phyloP scores from a whole-genome alignment of 2,797 vertebrate species.

The Cuculus canorus region DNA sequence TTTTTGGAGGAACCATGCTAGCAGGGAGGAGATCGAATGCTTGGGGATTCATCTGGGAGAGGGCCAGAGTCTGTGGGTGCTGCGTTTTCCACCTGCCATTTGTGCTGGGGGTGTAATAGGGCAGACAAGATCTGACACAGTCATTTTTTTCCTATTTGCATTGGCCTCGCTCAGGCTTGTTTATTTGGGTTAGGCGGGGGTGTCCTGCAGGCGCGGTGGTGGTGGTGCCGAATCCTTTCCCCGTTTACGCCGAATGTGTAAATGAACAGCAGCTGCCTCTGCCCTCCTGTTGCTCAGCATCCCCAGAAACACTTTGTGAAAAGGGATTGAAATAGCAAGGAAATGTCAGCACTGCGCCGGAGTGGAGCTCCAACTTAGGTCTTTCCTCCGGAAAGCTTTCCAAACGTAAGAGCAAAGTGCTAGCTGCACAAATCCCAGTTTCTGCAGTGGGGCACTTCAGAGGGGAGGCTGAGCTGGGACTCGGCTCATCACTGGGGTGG shows the following conservation, averaged over 20 bases:
- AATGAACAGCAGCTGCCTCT: slow-evolving; percentile 41
- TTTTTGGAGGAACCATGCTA: background rate
- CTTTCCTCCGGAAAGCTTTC: background rate
- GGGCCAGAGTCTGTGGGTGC: too few species aligned
- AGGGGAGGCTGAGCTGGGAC: background rate
- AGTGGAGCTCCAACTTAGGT: background rate
- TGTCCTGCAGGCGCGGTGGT: background rate
- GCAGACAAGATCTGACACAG: background rate
- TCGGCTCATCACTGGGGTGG: accelerated
- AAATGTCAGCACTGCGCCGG: background rate
- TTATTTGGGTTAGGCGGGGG: slow-evolving; percentile 8
- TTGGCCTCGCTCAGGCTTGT: background rate
- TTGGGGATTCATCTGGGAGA: background rate
- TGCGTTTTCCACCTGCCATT: background rate
- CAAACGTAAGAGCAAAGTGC: background rate
- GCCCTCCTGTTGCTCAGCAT: slow-evolving; percentile 42
- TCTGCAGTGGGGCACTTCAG: accelerated
- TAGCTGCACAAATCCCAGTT: background rate
- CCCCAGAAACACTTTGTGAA: background rate
- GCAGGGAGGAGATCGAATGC: background rate
- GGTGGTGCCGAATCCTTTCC: background rate
- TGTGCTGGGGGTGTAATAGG: background rate
- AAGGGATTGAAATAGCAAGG: slow-evolving; percentile 18
- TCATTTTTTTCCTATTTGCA: background rate
- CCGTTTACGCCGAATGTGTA: background rate